Conservation (phyloP, 1,140 invertebrate species). For the Cydia pomonella region DNA sequence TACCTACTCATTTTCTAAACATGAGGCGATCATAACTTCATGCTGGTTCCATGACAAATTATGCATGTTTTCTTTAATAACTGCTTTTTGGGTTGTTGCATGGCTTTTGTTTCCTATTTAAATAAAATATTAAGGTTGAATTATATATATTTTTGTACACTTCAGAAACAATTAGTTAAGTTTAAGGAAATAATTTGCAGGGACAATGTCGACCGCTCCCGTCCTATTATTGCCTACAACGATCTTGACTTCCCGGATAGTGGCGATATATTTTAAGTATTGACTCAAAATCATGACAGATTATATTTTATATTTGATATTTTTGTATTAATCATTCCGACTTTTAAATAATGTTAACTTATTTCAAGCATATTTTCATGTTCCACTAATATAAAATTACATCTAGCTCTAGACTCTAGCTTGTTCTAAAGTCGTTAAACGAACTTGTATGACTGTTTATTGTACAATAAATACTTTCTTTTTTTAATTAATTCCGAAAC, state of each 20-base stretch:
- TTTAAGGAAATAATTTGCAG: constrained; percentile 80
- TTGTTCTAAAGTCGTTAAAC: not conserved
- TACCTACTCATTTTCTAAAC: not conserved
- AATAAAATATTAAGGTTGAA: not conserved
- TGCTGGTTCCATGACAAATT: not conserved
- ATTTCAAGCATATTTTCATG: constrained; percentile 4
- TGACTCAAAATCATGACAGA: constrained; percentile 36
- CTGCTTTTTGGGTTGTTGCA: not conserved
- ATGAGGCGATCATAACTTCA: not conserved
- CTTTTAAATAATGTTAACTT: constrained; percentile 1
- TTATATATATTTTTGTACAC: not conserved
- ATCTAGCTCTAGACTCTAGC: not conserved
- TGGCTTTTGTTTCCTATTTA: not conserved
- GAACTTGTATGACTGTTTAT: not conserved
- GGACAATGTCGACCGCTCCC: constrained; percentile 82
- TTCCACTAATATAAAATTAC: not conserved
- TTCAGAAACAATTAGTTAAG: constrained; percentile 37
- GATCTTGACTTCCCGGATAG: constrained; percentile 91
- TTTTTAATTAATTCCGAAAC: not conserved
- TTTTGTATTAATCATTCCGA: constrained; percentile 28
- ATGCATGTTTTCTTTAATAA: constrained; percentile 14
- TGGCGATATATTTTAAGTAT: constrained; percentile 84
- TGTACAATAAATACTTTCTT: not conserved
- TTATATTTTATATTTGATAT: constrained; percentile 27
- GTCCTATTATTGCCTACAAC: constrained; percentile 90